A percentile compares a stretch with the other conserved stretches of the same genome.
These are phyloP conservation scores for Epinotia ramella DNA, from an alignment of 2,888 invertebrate genomes.

Conservation along the genomic window DNA sequence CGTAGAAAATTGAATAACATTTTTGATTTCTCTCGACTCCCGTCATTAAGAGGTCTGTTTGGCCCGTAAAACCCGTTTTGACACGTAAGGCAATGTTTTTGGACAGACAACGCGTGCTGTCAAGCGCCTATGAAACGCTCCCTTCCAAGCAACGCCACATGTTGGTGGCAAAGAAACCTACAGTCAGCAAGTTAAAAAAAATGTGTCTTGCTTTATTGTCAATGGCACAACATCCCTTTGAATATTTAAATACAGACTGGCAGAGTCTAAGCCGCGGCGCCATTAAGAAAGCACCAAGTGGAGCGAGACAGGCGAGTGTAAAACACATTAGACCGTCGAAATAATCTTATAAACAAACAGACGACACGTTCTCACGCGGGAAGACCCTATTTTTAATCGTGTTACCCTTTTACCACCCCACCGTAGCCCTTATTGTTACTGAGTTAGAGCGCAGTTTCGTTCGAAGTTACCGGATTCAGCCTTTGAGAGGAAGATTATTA, in stretches of 20 bases:
- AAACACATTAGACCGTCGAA: constrained; percentile 54
- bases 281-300: constrained; percentile 31
- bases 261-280: neutral
- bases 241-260: neutral
- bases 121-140: no score
- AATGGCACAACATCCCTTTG: no score
- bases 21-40: no score
- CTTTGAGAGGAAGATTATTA: constrained; percentile 42
- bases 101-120: no score
- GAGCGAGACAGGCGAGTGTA: constrained; percentile 38
- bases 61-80: no score
- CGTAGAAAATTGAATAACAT: no score
- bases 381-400: constrained; percentile 52
- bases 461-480: constrained; percentile 1
- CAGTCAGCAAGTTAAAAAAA: no score
- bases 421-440: constrained; percentile 1
- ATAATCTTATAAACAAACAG: constrained; percentile 65
- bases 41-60: no score
- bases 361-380: constrained; percentile 52
- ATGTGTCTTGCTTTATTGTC: no score
- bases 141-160: no score
- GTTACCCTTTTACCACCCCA: constrained; percentile 42
- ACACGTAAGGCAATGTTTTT: no score
- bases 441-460: constrained; percentile 2
- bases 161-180: no score